Base-by-base conservation (phyloP, 2,113 vertebrate genomes). In the Ciconia boyciana region DNA sequence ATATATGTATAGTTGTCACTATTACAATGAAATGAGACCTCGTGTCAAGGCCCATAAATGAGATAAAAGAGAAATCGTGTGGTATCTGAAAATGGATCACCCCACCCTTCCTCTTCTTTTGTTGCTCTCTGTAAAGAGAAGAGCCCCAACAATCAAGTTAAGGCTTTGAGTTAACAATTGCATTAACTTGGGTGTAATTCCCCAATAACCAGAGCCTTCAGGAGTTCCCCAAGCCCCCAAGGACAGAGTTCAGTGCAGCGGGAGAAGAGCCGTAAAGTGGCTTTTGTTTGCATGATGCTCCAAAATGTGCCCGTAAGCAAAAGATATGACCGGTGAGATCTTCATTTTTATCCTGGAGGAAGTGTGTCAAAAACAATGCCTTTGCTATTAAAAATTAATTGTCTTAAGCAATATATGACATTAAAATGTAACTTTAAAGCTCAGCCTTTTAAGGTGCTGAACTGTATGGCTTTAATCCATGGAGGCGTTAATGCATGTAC, bases 311-410 rank as follows among this genome's bases (percentile, higher is more conserved):
- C 83, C 57, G 2, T 15, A 24, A 55, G 8, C 10, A 34, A 29
- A 71, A 79, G 19, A 18, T 11, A 11, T 28, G 24, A 16, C 26
- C 43, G 19, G 12, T 3, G 4, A 66, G 58, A 46, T 46, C 6
- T 76, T 44, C 4, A 9, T 41, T 83, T 71, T 64, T 68, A 26
- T 69, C 18, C 28, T 69, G 80, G 39, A 28, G 21, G 17, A 72
- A 80, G 7, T 2, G 24, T 61, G 39, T 65, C 70, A 85, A 82
- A 93, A 87, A 28, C 49, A 58, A 74, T 18, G 32, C 16, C 13
- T 58, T 64, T 79, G 17, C 46, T 70, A 39, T 86, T 92, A 85
- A 90, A 89, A 95, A 91, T 81, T 83, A 94, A 89, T 94, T 96
- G 70, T 84, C 66, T 92, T 70, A n/a, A 85, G 36, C 44, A 5